Percentiles rank a stretch among this genome's conserved stretches.
Conservation (phyloP, 2,113 vertebrate species). For the Brachyhypopomus occidentalis region DNA sequence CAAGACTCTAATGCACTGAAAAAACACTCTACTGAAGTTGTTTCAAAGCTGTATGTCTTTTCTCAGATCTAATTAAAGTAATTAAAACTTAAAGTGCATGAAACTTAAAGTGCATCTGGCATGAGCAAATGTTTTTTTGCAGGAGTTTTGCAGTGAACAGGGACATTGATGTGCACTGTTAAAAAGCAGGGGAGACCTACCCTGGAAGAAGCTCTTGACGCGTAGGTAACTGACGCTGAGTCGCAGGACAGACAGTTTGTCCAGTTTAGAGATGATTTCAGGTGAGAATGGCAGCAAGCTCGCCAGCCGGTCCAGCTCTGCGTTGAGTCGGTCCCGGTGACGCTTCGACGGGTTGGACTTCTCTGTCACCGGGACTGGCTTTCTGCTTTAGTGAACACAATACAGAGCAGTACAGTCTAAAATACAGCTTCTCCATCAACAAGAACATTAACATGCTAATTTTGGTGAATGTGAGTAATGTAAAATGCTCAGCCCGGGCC, state of each 20-base stretch:
- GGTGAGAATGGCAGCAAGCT: slow-evolving; percentile 90
- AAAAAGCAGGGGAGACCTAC: slow-evolving; percentile 65
- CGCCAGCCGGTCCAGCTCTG: slow-evolving; percentile 92
- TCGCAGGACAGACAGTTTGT: slow-evolving; percentile 93
- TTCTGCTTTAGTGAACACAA: slow-evolving; percentile 72
- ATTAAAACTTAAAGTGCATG: neutral
- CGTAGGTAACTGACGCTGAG: slow-evolving; percentile 95
- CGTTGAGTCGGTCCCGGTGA: slow-evolving; percentile 92
- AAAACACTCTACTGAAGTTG: neutral
- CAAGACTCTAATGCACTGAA: neutral
- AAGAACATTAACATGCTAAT: neutral
- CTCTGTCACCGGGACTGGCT: slow-evolving; percentile 79
- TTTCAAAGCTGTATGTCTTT: neutral
- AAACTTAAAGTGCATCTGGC: neutral
- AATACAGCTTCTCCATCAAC: no score
- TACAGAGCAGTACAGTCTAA: neutral
- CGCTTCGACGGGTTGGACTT: slow-evolving; percentile 96
- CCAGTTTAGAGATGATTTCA: slow-evolving; percentile 91
- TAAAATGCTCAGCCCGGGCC: neutral
- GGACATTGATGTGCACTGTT: neutral
- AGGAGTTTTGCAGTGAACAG: neutral
- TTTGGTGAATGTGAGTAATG: neutral
- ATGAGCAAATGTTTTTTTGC: neutral
- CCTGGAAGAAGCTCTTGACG: slow-evolving; percentile 97
- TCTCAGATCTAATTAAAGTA: neutral